Conservation (phyloP, 2,113 vertebrate genomes). For the Pimephales promelas region DNA sequence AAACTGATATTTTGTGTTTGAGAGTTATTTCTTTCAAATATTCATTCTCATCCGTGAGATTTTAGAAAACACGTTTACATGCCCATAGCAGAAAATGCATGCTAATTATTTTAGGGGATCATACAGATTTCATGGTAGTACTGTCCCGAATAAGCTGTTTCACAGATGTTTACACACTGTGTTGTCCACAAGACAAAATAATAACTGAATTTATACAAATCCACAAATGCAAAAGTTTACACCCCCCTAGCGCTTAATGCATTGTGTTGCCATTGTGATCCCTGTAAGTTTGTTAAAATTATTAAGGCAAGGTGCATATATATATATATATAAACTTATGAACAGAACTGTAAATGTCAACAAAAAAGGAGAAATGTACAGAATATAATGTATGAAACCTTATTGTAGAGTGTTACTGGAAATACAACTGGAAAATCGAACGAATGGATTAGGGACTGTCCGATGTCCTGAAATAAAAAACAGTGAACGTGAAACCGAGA, state of each 20-base stretch:
- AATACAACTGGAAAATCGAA: no score
- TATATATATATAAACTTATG: not conserved
- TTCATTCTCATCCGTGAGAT: not conserved
- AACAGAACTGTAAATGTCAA: not conserved
- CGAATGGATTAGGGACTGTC: no score
- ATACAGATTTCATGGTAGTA: not conserved
- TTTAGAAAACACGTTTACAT: conserved; percentile 39
- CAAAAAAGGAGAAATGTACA: not conserved
- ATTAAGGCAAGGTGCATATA: not conserved
- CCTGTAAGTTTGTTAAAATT: not conserved
- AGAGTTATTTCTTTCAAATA: not conserved
- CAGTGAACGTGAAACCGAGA: no score
- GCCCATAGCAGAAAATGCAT: not conserved
- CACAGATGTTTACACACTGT: not conserved
- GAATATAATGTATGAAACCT: no score
- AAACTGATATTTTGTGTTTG: conserved; percentile 2
- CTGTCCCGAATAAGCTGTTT: not conserved
- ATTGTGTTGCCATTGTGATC: not conserved
- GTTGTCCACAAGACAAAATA: not conserved
- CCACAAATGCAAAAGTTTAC: not conserved
- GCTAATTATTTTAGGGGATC: not conserved
- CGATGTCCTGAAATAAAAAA: no score
- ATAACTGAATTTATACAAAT: not conserved
- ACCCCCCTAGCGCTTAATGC: not conserved
- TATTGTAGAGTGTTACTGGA: no score